Percentiles rank a stretch among this genome's conserved stretches.
Evolutionary conservation across 2,797 vertebrate genomes (phyloP).

Genomic region (Sebastes goodei): DNA sequence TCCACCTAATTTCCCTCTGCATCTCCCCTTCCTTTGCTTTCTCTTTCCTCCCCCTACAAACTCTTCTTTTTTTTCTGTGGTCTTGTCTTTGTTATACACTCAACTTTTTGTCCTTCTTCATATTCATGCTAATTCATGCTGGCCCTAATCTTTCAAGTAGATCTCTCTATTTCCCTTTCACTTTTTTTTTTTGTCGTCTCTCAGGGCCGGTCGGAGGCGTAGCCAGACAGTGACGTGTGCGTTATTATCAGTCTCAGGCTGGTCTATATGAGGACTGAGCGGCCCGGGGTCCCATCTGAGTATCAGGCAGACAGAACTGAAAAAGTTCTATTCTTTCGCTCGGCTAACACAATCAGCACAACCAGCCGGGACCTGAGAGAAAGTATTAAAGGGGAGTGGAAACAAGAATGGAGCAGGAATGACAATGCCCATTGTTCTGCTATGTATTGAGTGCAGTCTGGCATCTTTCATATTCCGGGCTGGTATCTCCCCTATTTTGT

Average conservation of each 20-base stretch:
- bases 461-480: conserved; percentile 63
- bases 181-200: conserved; percentile 43
- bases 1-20: conserved; percentile 19
- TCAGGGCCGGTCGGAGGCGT: conserved; percentile 22
- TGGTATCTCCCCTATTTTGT: conserved; percentile 44
- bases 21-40: not conserved
- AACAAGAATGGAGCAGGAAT: conserved; percentile 62
- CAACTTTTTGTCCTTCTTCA: conserved; percentile 55
- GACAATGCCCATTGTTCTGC: conserved; percentile 65
- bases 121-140: conserved; percentile 26
- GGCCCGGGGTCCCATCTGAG: conserved; percentile 56
- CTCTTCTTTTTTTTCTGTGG: not conserved
- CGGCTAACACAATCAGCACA: conserved; percentile 60
- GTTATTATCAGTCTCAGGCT: conserved; percentile 67
- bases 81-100: conserved; percentile 20
- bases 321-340: conserved; percentile 56
- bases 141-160: conserved; percentile 62
- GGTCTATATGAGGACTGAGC: conserved; percentile 50
- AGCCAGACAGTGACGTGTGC: conserved; percentile 46
- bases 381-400: conserved; percentile 52
- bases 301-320: conserved; percentile 48
- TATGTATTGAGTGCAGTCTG: conserved; percentile 40
- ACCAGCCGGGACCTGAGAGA: conserved; percentile 66
- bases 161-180: conserved; percentile 41
- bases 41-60: not conserved